Evolutionary conservation across 2,888 invertebrate species (phyloP).

Genomic region (Isoperla grammatica): DNA sequence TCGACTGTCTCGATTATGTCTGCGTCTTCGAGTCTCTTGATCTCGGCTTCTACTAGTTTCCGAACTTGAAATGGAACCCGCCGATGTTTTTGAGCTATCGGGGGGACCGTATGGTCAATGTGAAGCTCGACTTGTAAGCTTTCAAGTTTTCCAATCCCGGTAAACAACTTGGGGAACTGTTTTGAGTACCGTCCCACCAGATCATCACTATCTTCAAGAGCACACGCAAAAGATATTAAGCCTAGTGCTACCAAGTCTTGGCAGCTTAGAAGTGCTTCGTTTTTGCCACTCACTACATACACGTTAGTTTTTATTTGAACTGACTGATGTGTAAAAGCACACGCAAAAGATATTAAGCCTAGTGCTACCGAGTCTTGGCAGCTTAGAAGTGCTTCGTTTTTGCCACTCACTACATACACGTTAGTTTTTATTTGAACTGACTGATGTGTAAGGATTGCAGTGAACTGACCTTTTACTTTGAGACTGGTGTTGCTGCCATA

Average conservation of each 20-base stretch:
- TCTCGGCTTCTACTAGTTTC: conserved; percentile 1
- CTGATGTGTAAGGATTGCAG: not conserved
- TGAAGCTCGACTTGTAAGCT: not conserved
- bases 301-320: not conserved
- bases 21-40: not conserved
- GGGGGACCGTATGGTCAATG: not conserved
- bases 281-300: conserved; percentile 1
- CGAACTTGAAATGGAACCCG: conserved; percentile 2
- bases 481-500: not conserved
- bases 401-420: conserved; percentile 2
- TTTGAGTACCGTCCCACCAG: not conserved
- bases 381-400: not conserved
- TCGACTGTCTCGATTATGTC: conserved; percentile 6
- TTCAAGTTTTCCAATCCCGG: not conserved
- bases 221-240: conserved; percentile 1
- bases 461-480: not conserved
- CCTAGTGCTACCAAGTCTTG: not conserved
- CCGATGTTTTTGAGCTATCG: conserved; percentile 6
- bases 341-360: not conserved
- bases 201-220: not conserved
- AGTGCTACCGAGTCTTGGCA: not conserved
- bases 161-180: not conserved
- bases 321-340: not conserved
- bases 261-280: not conserved
- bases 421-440: not conserved